Base-by-base conservation (phyloP, 1,140 invertebrate genomes). In the Microplitis mediator region DNA sequence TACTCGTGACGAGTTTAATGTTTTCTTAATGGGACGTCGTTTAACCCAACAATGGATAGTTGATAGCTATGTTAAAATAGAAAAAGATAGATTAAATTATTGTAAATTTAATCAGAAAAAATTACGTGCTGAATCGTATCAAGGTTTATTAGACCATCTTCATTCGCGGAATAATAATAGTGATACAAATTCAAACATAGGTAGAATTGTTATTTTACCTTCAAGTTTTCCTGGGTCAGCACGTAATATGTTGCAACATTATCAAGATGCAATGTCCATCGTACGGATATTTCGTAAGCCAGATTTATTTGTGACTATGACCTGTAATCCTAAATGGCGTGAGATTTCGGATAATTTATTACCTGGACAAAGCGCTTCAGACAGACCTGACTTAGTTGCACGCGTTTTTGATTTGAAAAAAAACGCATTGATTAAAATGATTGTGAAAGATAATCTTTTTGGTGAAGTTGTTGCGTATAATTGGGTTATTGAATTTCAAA, bases 171-270 rank as follows among this genome's bases (percentile, higher is more conserved):
- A 35, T 11, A 34, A 69, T 14, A 58, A 14, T 58, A 9, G 39
- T 58, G 67, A 23, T 23, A 23, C 52, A 58, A 16, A 36, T 69
- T 31, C 23, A n/a, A 45, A 52, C 5, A 39, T 77, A 61, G 76
- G 69, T 56, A 71, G 67, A 74, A 32, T 54, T 80, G 66, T 78
- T 60, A 84, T 86, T 74, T 71, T 84, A 45, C 83, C 82, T 69
- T 76, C 81, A 50, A 79, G 77, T 16, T 87, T 77, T 70, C 76
- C 68, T 35, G 84, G 81, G 51, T 82, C 82, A 75, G 81, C 80
- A 32, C 81, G 82, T 69, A 82, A 85, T 69, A 78, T 71, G 23
- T 23, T 23, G 23, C 23, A 23, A 23, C 23, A 23, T 23, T 23
- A 23, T 23, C 23, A 23, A 23, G 23, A 23, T 23, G 23, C 23